Evolutionary conservation across 2,797 vertebrate species (phyloP).

Genomic region (Alcedo atthis): DNA sequence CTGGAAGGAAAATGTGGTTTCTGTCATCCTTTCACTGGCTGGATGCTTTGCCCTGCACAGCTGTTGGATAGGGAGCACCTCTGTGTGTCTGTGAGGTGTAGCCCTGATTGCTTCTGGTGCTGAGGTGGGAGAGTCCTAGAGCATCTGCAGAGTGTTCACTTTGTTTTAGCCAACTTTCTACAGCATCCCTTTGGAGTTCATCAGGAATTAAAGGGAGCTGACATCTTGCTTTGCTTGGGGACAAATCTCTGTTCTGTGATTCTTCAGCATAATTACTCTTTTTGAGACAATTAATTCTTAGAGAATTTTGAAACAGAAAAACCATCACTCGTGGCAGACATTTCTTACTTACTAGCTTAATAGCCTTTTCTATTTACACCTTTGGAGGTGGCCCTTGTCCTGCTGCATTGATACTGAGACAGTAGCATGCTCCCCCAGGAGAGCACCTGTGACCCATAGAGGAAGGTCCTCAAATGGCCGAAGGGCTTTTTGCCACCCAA

Average conservation of each 20-base stretch:
- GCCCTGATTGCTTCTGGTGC: background rate
- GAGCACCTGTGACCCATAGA: background rate
- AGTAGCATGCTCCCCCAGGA: rapidly evolving
- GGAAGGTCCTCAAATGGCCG: background rate
- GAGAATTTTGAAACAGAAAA: background rate
- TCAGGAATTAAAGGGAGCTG: background rate
- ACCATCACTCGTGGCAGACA: background rate
- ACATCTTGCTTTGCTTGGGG: background rate
- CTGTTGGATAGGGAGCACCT: background rate
- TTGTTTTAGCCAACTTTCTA: background rate
- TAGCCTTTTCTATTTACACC: background rate
- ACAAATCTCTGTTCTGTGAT: background rate
- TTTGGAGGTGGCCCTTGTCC: background rate
- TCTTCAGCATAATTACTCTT: background rate
- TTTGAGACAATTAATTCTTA: background rate
- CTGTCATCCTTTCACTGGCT: background rate
- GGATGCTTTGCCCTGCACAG: background rate
- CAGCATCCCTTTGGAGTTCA: background rate
- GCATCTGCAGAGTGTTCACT: background rate
- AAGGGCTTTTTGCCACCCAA: background rate
- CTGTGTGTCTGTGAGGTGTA: rapidly evolving
- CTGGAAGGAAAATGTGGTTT: background rate
- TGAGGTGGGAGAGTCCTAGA: background rate
- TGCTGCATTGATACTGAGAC: background rate
- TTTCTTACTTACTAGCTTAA: too few species aligned